Evolutionary conservation across 1,140 invertebrate genomes (phyloP).

Genomic region (Kradibia gibbosae): DNA sequence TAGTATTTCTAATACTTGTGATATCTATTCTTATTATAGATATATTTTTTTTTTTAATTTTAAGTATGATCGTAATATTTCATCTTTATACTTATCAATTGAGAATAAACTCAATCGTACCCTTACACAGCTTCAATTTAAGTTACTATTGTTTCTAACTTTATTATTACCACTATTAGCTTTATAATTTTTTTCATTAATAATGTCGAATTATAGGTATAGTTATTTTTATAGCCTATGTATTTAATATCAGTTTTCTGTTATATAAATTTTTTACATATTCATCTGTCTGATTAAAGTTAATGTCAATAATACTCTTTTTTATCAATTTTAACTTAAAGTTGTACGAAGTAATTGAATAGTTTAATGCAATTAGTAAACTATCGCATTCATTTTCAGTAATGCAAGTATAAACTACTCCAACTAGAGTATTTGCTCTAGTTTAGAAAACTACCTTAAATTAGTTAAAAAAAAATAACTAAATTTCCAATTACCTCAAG

Average conservation of each 20-base stretch:
- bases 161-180: too few species aligned
- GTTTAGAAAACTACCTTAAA: slow-evolving; percentile 25
- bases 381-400: slow-evolving; percentile 30
- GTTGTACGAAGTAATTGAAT: slow-evolving; percentile 19
- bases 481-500: slow-evolving; percentile 37
- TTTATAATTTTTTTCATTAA: neutral
- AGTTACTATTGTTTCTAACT: too few species aligned
- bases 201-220: neutral
- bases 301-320: neutral
- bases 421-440: slow-evolving; percentile 40
- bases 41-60: neutral
- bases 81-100: too few species aligned
- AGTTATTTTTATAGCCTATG: neutral
- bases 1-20: too few species aligned
- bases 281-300: too few species aligned
- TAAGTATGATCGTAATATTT: too few species aligned
- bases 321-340: neutral
- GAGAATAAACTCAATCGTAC: too few species aligned
- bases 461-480: slow-evolving; percentile 36
- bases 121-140: too few species aligned
- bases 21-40: too few species aligned
- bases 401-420: slow-evolving; percentile 35
- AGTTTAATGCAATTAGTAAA: slow-evolving; percentile 20
- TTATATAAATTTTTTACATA: too few species aligned
- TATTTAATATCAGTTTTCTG: neutral